Evolutionary conservation across 2,888 invertebrate genomes (phyloP), one percentile per base, ranked within the genome.

Genomic region (Mechanitis mazaeus): DNA sequence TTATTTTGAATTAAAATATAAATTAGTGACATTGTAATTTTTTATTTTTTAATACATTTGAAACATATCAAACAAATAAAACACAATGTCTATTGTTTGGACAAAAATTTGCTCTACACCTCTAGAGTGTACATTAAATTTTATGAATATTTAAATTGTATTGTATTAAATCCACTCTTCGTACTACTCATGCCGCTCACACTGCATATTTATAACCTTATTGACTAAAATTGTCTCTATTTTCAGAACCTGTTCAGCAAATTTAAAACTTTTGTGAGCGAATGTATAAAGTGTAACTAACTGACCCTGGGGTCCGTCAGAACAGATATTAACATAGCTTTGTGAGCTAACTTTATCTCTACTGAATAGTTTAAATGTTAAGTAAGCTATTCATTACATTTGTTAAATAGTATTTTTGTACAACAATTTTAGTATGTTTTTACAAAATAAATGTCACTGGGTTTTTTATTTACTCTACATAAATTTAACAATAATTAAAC

Each of bases 231-330:
- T 66, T 66, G 58, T 53, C 59, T 55, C 65, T 54, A 54, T n/a
- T 46, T 53, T 50, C 31, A 50, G 50, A 56, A 61, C 58, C 61
- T 60, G 64, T 59, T 59, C 59, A 33, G 50, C 60, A 62, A 64
- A 66, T 68, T 59, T 64, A 61, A 68, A 68, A 68, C 59, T 66
- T 66, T 68, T 54, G n/a, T 57, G 57, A 64, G 66, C 64, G 56
- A 59, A 55, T 62, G 62, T 57, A 63, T 62, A 61, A 63, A 67
- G 64, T 63, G 55, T 55, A 59, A 46, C 58, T 54, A 54, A 58
- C 63, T 58, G 60, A 54, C 58, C 66, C 64, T 54, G 55, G 59
- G 64, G 53, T 60, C 58, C 60, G 46, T 33, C 56, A 33, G 38
- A 42, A 47, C 50, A 50, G 59, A 56, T 63, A 65, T 65, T 65